Base-by-base conservation (phyloP, 2,797 vertebrate species). In the Coilia nasus region DNA sequence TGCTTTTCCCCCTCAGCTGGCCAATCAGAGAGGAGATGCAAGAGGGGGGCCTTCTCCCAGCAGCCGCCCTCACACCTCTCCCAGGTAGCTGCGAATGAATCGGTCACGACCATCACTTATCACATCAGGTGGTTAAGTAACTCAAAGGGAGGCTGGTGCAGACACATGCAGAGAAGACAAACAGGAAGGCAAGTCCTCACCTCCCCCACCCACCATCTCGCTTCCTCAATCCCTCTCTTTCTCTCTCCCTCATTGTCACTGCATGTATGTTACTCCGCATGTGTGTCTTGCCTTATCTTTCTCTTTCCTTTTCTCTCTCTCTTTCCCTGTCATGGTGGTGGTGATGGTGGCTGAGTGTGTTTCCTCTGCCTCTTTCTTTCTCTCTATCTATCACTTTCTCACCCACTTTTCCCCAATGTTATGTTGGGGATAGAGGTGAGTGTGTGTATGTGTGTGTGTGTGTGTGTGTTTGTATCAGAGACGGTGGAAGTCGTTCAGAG, bases 101-200 rank as follows among this genome's bases (percentile, higher is more conserved):
- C 56, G 84, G 86, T 87, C 83, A 44, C 82, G 62, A 75, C 80
- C 86, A 75, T 78, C 71, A 62, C 83, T 85, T 87, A 87, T 81
- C 83, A 25, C 86, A 83, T 85, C 80, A 46, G 83, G 81, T 14
- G 71, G 83, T 81, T 85, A 83, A 87, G 44, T 83, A 84, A 75
- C 67, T 83, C 83, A 41, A 31, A 60, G 83, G 83, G 81, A 85
- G 83, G 41, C 56, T 67, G 31, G 81, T 81, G 64, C 81, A 54
- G 81, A 81, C 80, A 82, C 80, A 35, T 67, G 46, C 83, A n/a
- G 81, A 87, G 86, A 87, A 75, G 67, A 78, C 35, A 21, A 78
- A 78, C n/a, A 10, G 71, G 41, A 44, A 78, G 31, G 15, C 31
- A 41, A 35, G 28, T 71, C 64, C 64, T 25, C 17, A 6, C 6